These are phyloP conservation scores for Leptarthrus brevirostris DNA, from an alignment of 2,888 invertebrate genomes.

Conservation along the genomic window DNA sequence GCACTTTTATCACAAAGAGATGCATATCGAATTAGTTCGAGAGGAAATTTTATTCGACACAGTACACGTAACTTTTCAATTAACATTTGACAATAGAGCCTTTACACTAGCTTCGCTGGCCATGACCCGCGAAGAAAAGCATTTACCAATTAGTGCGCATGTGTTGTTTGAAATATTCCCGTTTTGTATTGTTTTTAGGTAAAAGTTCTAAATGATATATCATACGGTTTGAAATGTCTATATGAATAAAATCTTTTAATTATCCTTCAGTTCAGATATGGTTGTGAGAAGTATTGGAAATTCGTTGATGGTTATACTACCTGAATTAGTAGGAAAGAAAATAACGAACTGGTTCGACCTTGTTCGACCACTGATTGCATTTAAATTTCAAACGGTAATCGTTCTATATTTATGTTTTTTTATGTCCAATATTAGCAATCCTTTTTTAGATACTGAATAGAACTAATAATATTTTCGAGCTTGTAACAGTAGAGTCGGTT, in stretches of 20 bases:
- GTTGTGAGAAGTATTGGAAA: slow-evolving; percentile 89
- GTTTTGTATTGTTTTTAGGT: slow-evolving; percentile 97
- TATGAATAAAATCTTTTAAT: slow-evolving; percentile 13
- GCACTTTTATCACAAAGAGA: slow-evolving; percentile 94
- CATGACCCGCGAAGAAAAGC: slow-evolving; percentile 89
- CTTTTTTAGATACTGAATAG: slow-evolving; percentile 96
- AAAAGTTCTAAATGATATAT: slow-evolving; percentile 62
- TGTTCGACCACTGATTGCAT: slow-evolving; percentile 91
- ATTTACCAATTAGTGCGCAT: slow-evolving; percentile 87
- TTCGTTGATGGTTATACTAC: slow-evolving; percentile 88
- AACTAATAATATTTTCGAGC: slow-evolving; percentile 96
- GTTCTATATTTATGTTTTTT: no score
- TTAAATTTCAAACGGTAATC: slow-evolving; percentile 92
- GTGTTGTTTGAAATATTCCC: slow-evolving; percentile 97
- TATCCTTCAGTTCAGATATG: slow-evolving; percentile 79
- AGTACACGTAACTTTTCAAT: slow-evolving; percentile 92
- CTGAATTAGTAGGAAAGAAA: slow-evolving; percentile 87
- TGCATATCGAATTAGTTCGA: slow-evolving; percentile 88
- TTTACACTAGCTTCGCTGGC: slow-evolving; percentile 85
- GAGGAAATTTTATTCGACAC: slow-evolving; percentile 91
- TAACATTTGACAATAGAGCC: slow-evolving; percentile 94
- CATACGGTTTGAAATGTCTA: background rate
- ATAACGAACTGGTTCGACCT: slow-evolving; percentile 93
- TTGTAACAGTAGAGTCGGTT: slow-evolving; percentile 90
- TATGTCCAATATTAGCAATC: no score